Percentiles rank a stretch among this genome's conserved stretches.
These are phyloP conservation scores for Drosophila orosa DNA, from an alignment of 1,140 invertebrate genomes.

Conservation along the genomic window DNA sequence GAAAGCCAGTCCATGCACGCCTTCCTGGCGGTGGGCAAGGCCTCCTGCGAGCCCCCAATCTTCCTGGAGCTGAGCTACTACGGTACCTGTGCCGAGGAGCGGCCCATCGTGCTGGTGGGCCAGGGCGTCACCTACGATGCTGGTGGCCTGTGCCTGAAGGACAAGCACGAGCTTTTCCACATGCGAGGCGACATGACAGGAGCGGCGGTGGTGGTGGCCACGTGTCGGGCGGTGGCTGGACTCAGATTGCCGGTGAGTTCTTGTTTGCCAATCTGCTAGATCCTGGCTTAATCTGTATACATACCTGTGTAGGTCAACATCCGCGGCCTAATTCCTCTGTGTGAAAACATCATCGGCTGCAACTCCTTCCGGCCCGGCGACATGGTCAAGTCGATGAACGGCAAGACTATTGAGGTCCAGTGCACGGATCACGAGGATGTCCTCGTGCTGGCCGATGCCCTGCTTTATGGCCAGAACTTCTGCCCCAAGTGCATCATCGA, in stretches of 20 bases:
- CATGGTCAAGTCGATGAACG: constrained; percentile 93
- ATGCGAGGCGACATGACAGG: constrained; percentile 98
- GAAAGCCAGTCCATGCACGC: constrained; percentile 90
- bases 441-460: constrained; percentile 94
- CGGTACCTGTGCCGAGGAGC: constrained; percentile 72
- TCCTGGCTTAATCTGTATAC: constrained; percentile 88
- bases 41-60: constrained; percentile 90
- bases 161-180: constrained; percentile 84
- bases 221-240: constrained; percentile 89
- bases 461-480: constrained; percentile 90
- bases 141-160: constrained; percentile 89
- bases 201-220: constrained; percentile 91
- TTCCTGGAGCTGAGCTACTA: constrained; percentile 90
- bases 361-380: constrained; percentile 95
- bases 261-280: background rate
- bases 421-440: constrained; percentile 97
- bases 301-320: constrained; percentile 90
- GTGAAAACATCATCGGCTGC: constrained; percentile 94
- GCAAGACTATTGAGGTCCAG: constrained; percentile 94
- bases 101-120: constrained; percentile 88
- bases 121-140: constrained; percentile 97
- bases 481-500: constrained; percentile 89
- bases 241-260: constrained; percentile 88
- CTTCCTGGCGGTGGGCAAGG: constrained; percentile 91
- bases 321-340: constrained; percentile 90